Conservation (phyloP, 2,113 vertebrate genomes). For the Cephalopholis sonnerati region DNA sequence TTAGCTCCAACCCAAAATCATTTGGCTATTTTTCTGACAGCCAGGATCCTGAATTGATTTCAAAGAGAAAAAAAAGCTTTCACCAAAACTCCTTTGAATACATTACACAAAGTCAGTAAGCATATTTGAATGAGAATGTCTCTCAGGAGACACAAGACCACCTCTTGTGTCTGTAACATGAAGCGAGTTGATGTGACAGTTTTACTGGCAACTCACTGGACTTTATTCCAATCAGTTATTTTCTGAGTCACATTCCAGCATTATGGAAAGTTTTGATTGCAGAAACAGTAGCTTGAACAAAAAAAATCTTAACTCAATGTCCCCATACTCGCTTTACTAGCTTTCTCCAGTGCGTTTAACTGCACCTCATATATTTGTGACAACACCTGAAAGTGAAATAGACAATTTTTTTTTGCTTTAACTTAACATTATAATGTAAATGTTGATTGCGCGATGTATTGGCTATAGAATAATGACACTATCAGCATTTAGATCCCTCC, state of each 20-base stretch:
- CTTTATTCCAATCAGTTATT: not conserved
- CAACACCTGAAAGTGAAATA: no score
- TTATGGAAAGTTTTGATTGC: not conserved
- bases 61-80: not conserved
- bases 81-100: slow-evolving; percentile 54
- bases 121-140: slow-evolving; percentile 26
- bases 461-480: no score
- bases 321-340: not conserved
- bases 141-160: slow-evolving; percentile 7
- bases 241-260: slow-evolving; percentile 1
- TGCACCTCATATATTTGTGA: no score
- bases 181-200: slow-evolving; percentile 18
- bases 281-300: not conserved
- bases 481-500: no score
- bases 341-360: no score
- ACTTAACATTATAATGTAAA: no score
- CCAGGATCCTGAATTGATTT: slow-evolving; percentile 54
- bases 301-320: not conserved
- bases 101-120: slow-evolving; percentile 31
- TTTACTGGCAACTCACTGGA: not conserved
- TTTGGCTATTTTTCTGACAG: slow-evolving; percentile 55
- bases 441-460: no score
- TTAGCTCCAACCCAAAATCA: slow-evolving; percentile 55
- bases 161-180: slow-evolving; percentile 10
- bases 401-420: no score